Conservation (phyloP, 92 coral and sea anemone species). For the Phenganax marumi region DNA sequence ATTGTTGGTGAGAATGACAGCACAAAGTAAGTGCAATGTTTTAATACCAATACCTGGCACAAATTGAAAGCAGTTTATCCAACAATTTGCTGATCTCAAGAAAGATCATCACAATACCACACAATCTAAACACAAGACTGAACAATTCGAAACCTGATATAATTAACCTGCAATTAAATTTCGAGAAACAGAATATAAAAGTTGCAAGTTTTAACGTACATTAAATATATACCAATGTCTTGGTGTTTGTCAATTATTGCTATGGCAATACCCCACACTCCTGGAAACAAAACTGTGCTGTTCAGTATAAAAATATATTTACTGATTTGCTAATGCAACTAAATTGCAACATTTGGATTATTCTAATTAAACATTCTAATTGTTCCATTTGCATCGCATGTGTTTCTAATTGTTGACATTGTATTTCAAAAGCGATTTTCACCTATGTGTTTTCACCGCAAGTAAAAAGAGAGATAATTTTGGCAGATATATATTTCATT, state of each 20-base stretch:
- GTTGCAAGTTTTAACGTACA: slow-evolving; percentile 58
- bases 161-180: background rate
- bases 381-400: too few species aligned
- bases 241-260: slow-evolving; percentile 55
- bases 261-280: slow-evolving; percentile 45
- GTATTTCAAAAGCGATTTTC: too few species aligned
- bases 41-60: slow-evolving; percentile 66
- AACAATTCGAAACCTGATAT: background rate
- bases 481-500: too few species aligned
- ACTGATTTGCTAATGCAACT: background rate
- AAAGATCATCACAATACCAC: slow-evolving; percentile 71
- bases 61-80: slow-evolving; percentile 64
- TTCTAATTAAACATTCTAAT: too few species aligned
- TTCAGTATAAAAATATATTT: background rate
- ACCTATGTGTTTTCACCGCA: too few species aligned
- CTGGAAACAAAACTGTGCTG: slow-evolving; percentile 20
- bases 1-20: background rate
- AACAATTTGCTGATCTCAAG: slow-evolving; percentile 73
- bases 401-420: too few species aligned
- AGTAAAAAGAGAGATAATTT: too few species aligned
- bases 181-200: background rate
- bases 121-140: slow-evolving; percentile 60
- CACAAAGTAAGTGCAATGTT: background rate
- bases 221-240: slow-evolving; percentile 76
- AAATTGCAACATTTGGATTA: background rate